Conservation (phyloP, 2,113 vertebrate species). For the Excalfactoria chinensis region DNA sequence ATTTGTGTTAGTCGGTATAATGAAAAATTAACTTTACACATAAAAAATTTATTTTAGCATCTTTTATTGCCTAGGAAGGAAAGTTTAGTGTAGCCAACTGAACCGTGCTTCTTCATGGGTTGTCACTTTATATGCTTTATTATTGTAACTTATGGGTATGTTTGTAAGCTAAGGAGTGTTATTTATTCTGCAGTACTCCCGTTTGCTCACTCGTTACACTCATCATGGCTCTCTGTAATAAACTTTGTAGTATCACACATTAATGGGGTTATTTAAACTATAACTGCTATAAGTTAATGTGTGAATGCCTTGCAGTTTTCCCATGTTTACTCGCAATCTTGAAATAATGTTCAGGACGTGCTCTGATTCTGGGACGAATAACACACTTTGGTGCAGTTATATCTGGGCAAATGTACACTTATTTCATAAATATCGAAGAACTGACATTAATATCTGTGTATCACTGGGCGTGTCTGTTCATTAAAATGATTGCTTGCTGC, state of each 20-base stretch:
- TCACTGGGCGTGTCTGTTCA: conserved; percentile 30
- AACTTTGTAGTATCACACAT: conserved; percentile 52
- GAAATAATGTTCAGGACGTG: conserved; percentile 12
- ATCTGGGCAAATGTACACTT: conserved; percentile 17
- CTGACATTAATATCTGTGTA: conserved; percentile 19
- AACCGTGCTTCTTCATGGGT: conserved; percentile 54
- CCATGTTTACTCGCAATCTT: conserved; percentile 52
- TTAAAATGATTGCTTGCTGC: conserved; percentile 65
- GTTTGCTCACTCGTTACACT: conserved; percentile 54
- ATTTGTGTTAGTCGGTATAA: conserved; percentile 51
- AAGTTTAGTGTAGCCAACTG: conserved; percentile 62
- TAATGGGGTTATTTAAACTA: conserved; percentile 71
- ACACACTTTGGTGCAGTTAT: conserved; percentile 60
- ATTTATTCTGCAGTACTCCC: conserved; percentile 56
- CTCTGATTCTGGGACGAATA: conserved; percentile 21
- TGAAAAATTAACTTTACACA: conserved; percentile 75
- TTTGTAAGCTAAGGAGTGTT: conserved; percentile 67
- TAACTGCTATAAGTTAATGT: conserved; percentile 50
- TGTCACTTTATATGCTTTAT: conserved; percentile 64
- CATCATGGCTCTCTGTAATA: conserved; percentile 58
- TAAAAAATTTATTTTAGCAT: conserved; percentile 69
- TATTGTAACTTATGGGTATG: conserved; percentile 67
- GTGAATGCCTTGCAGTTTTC: conserved; percentile 50
- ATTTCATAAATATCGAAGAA: conserved; percentile 69
- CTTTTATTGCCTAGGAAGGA: conserved; percentile 52